Conservation (phyloP, 2,888 invertebrate genomes). For the Lepidonotus clava region DNA sequence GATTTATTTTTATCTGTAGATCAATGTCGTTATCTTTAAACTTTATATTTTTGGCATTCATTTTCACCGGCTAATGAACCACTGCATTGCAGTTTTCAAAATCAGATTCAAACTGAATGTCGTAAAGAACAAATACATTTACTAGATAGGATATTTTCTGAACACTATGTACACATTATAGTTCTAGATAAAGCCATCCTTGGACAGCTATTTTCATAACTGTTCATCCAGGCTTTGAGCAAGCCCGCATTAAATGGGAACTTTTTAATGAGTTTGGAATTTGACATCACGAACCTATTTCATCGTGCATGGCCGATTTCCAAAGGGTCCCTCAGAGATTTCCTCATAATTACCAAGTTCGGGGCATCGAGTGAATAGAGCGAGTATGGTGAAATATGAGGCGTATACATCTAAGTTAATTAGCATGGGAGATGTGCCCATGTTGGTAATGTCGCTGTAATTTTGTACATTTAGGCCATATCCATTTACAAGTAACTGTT, state of each 20-base stretch:
- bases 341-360: constrained; percentile 9
- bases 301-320: neutral
- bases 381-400: constrained; percentile 26
- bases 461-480: neutral
- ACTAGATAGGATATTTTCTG: no score
- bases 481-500: constrained; percentile 18
- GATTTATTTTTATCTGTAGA: no score
- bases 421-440: constrained; percentile 15
- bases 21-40: no score
- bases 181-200: no score
- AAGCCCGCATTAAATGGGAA: neutral
- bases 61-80: no score
- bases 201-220: no score
- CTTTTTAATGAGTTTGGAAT: constrained; percentile 16
- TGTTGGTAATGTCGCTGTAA: constrained; percentile 19
- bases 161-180: no score
- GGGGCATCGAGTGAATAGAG: neutral
- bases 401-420: constrained; percentile 41
- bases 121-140: no score
- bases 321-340: constrained; percentile 31
- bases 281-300: neutral
- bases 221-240: neutral
- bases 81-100: no score
- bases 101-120: no score
- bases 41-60: no score